Conservation (phyloP, 1,140 invertebrate genomes). For the Andricus grossulariae region DNA sequence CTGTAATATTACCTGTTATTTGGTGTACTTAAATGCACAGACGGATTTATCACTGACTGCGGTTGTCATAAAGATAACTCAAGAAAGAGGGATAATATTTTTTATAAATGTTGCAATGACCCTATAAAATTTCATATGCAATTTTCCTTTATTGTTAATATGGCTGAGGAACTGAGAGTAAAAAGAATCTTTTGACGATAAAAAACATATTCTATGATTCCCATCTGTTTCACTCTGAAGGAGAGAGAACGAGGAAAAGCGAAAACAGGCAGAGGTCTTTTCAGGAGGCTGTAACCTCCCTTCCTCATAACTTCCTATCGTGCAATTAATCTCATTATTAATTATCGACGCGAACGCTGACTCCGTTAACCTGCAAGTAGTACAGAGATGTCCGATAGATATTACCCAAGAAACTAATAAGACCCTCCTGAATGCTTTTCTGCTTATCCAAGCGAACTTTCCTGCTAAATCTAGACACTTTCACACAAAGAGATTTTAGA, state of each 20-base stretch:
- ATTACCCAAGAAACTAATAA: conserved; percentile 39
- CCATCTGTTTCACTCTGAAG: neutral
- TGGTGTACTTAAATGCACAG: neutral
- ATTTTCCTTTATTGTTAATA: too few species aligned
- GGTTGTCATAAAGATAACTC: conserved; percentile 24
- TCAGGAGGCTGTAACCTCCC: conserved; percentile 31
- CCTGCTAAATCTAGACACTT: neutral
- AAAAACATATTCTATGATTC: neutral
- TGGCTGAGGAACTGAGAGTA: neutral
- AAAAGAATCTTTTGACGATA: neutral
- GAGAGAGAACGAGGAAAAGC: conserved; percentile 32
- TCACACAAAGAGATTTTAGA: neutral
- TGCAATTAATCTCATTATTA: conserved; percentile 68
- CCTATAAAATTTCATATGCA: too few species aligned
- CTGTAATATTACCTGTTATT: conserved; percentile 25
- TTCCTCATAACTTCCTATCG: conserved; percentile 53
- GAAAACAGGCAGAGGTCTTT: conserved; percentile 33
- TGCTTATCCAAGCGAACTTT: neutral
- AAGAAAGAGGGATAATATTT: neutral
- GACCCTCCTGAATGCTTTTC: conserved; percentile 34
- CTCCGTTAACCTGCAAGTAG: conserved; percentile 56
- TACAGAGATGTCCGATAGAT: conserved; percentile 34
- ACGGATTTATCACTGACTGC: conserved; percentile 27
- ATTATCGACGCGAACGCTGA: conserved; percentile 60
- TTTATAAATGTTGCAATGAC: neutral